These are phyloP conservation scores for Ceratosolen fusciceps DNA, from an alignment of 1,140 invertebrate genomes.

Conservation along the genomic window DNA sequence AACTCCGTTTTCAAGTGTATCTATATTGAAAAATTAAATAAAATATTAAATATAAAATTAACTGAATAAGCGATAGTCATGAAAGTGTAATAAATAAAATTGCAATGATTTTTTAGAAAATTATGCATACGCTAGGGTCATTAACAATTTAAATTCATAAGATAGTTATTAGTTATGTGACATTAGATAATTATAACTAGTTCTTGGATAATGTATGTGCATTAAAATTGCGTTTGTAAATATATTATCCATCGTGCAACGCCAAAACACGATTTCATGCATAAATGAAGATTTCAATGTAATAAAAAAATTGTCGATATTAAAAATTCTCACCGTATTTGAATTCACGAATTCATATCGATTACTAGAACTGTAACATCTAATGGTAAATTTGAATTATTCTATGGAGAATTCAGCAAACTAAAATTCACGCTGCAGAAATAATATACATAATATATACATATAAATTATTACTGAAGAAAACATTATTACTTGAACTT, in stretches of 20 bases:
- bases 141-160: background rate
- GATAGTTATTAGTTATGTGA: background rate
- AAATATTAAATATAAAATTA: no score
- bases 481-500: no score
- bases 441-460: no score
- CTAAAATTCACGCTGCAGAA: no score
- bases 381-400: no score
- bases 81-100: background rate
- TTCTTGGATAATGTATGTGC: background rate
- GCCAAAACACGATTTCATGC: background rate
- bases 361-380: no score
- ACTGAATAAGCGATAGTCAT: no score
- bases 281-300: background rate
- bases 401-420: no score
- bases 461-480: no score
- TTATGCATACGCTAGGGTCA: background rate
- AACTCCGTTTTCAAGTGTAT: no score
- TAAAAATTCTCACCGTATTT: slow-evolving; percentile 2
- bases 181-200: background rate
- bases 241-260: background rate
- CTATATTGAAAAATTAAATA: no score
- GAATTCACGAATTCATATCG: background rate
- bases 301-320: background rate
- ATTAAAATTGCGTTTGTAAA: background rate
- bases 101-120: background rate